Evolutionary conservation across 2,888 invertebrate species (phyloP).

Genomic region (Hetaerina titia): DNA sequence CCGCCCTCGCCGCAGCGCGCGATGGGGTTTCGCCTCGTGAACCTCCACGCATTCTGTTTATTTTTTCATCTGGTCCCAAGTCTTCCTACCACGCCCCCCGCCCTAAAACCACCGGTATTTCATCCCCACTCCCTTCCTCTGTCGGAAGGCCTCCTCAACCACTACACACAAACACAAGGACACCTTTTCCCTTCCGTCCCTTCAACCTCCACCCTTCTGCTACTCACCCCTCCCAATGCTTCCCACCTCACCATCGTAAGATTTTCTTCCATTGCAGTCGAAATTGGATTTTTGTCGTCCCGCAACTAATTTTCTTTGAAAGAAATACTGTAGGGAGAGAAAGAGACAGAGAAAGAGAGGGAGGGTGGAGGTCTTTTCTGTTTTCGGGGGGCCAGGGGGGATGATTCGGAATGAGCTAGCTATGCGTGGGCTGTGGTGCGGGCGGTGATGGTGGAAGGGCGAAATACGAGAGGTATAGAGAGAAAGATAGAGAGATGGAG

Average conservation of each 20-base stretch:
- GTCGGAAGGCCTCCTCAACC: background rate
- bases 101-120: background rate
- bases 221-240: background rate
- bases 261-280: background rate
- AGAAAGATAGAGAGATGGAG: background rate
- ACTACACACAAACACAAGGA: background rate
- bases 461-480: background rate
- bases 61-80: background rate
- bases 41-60: background rate
- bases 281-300: slow-evolving; percentile 38
- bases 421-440: background rate
- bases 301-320: slow-evolving; percentile 38
- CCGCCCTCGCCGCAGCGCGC: background rate
- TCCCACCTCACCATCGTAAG: background rate
- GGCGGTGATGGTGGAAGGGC: background rate
- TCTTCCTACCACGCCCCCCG: background rate
- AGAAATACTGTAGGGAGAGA: background rate
- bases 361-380: background rate
- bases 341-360: background rate
- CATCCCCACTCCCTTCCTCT: background rate
- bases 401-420: background rate
- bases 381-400: no score
- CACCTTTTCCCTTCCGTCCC: background rate
- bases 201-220: no score
- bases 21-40: background rate